A percentile compares a stretch with the other conserved stretches of the same genome.
phyloP scores from a whole-genome alignment of 2,113 vertebrate genomes.

The Xyrauchen texanus region DNA sequence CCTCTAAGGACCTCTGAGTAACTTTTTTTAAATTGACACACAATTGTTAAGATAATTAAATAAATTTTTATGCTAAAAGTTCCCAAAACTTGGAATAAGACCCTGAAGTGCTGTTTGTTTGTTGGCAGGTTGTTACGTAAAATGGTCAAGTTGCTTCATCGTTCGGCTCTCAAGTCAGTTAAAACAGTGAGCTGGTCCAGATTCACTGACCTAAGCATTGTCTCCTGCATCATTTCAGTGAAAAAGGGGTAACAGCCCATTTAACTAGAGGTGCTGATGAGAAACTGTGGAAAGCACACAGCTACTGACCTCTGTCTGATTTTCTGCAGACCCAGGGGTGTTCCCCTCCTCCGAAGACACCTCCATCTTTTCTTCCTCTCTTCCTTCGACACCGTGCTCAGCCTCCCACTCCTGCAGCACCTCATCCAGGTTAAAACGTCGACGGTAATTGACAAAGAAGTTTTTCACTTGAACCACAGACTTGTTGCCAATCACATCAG shows the following conservation, averaged over 20 bases:
- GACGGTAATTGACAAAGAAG: constrained; percentile 96
- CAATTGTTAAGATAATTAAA: too few relatives aligned
- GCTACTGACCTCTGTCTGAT: constrained; percentile 78
- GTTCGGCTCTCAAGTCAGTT: too few relatives aligned
- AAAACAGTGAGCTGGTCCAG: too few relatives aligned
- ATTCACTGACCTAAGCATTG: too few relatives aligned
- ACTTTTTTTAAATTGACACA: too few relatives aligned
- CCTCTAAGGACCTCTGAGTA: too few relatives aligned
- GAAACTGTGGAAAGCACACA: neutral
- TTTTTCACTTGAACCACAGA: constrained; percentile 97
- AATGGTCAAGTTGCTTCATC: too few relatives aligned
- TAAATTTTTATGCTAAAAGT: too few relatives aligned
- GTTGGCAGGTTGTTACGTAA: too few relatives aligned
- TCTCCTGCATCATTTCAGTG: too few relatives aligned
- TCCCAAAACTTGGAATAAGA: too few relatives aligned
- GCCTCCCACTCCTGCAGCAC: constrained; percentile 98
- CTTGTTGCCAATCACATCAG: constrained; percentile 97
- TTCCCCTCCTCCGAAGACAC: constrained; percentile 78
- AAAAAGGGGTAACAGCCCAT: neutral
- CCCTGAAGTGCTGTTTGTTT: too few relatives aligned
- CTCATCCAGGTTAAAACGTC: constrained; percentile 96
- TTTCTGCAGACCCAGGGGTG: constrained; percentile 77
- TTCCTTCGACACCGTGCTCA: constrained; percentile 85
- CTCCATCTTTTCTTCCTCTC: constrained; percentile 80
- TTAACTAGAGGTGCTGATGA: neutral